Conservation (phyloP, 2,113 vertebrate genomes). For the Melozone crissalis region DNA sequence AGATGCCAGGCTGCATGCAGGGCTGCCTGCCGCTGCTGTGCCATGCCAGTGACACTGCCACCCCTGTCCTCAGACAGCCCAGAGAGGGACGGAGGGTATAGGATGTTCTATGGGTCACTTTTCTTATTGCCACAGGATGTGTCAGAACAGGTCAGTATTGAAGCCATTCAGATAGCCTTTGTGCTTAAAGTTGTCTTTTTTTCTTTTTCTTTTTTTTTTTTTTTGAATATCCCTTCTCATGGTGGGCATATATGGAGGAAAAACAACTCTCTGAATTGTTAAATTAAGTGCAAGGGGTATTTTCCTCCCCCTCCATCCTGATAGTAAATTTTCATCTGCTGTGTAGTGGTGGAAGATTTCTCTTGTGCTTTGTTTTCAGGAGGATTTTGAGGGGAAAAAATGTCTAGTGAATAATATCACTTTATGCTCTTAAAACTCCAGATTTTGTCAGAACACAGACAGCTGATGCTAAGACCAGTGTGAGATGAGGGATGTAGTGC, state of each 20-base stretch:
- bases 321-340: neutral
- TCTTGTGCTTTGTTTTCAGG: neutral
- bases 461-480: neutral
- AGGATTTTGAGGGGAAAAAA: neutral
- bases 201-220: neutral
- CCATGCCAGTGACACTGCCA: neutral
- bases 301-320: neutral
- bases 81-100: neutral
- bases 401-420: neutral
- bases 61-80: neutral
- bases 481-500: neutral
- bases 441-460: neutral
- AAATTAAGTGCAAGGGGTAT: neutral
- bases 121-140: neutral
- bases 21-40: accelerated
- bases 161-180: neutral
- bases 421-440: neutral
- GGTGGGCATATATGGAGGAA: neutral
- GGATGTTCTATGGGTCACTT: neutral
- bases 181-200: neutral
- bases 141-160: neutral
- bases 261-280: neutral
- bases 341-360: neutral
- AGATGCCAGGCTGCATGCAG: neutral
- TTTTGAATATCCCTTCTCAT: neutral